Percentiles rank a stretch among this genome's conserved stretches.
Conservation (phyloP, 64 coral and sea anemone species). For the Dendronephthya gigantea region DNA sequence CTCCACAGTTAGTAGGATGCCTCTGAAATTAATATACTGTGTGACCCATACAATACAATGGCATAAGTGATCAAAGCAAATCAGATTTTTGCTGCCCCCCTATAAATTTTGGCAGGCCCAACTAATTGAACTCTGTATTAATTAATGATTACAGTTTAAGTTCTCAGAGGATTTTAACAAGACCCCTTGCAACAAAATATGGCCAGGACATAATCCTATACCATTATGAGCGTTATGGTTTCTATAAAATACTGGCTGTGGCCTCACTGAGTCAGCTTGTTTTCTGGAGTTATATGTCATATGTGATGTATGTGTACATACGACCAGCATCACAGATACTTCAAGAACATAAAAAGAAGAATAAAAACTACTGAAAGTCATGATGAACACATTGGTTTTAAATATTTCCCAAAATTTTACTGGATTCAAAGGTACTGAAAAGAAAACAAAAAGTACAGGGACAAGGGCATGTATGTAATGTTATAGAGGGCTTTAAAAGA, state of each 20-base stretch:
- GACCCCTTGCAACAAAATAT: not conserved
- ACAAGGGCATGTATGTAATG: too few relatives aligned
- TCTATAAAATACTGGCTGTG: conserved; percentile 5
- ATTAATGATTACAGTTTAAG: not conserved
- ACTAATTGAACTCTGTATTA: not conserved
- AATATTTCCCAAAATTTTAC: not conserved
- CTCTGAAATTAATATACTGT: too few relatives aligned
- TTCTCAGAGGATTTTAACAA: not conserved
- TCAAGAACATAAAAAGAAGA: not conserved
- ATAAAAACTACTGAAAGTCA: not conserved
- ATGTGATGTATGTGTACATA: conserved; percentile 8
- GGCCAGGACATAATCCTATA: not conserved
- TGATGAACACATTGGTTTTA: not conserved
- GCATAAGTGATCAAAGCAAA: too few relatives aligned
- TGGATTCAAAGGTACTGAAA: not conserved
- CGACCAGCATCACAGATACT: not conserved
- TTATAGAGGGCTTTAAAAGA: too few relatives aligned
- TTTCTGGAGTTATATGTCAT: conserved; percentile 10
- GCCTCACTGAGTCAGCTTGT: not conserved
- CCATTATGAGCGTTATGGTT: not conserved
- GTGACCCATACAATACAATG: too few relatives aligned
- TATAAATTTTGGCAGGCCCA: too few relatives aligned
- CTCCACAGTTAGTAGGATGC: too few relatives aligned
- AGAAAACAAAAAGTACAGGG: too few relatives aligned
- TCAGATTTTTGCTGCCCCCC: too few relatives aligned